phyloP scores from a whole-genome alignment of 2,888 invertebrate species.

The Entomobrya multifasciata region DNA sequence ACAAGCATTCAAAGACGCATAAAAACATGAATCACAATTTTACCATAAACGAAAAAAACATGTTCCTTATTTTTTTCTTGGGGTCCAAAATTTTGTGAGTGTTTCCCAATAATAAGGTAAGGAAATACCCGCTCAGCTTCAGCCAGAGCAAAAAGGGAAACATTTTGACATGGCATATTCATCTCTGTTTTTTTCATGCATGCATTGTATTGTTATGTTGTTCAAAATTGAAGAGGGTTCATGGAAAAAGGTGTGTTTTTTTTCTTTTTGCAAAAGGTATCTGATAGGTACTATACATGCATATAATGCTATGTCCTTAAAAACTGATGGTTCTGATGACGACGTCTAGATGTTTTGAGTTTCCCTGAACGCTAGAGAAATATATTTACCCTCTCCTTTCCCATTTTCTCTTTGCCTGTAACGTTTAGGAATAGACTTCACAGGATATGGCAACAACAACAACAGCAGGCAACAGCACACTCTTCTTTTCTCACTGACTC shows the following conservation, averaged over 20 bases:
- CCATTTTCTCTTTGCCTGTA: neutral
- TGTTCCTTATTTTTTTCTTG: slow-evolving; percentile 57
- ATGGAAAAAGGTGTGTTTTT: too few species aligned
- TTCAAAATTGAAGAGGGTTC: too few species aligned
- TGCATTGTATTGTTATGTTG: too few species aligned
- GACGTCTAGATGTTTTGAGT: slow-evolving; percentile 31
- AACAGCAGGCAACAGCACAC: too few species aligned
- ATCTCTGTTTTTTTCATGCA: too few species aligned
- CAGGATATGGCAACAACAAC: neutral
- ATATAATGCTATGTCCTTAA: too few species aligned
- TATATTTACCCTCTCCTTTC: slow-evolving; percentile 39
- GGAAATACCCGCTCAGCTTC: too few species aligned
- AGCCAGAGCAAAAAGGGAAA: too few species aligned
- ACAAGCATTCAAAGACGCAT: slow-evolving; percentile 57
- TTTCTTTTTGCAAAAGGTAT: slow-evolving; percentile 47
- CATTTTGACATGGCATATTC: too few species aligned
- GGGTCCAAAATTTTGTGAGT: too few species aligned
- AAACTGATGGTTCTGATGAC: slow-evolving; percentile 16
- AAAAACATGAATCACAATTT: slow-evolving; percentile 63
- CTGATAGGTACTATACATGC: too few species aligned
- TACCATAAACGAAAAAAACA: slow-evolving; percentile 50
- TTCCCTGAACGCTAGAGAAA: neutral
- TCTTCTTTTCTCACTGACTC: slow-evolving; percentile 29
- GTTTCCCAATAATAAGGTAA: too few species aligned
- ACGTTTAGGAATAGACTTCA: neutral